Base-by-base conservation (phyloP, 1,140 invertebrate genomes). In the Drosophila gunungcola region DNA sequence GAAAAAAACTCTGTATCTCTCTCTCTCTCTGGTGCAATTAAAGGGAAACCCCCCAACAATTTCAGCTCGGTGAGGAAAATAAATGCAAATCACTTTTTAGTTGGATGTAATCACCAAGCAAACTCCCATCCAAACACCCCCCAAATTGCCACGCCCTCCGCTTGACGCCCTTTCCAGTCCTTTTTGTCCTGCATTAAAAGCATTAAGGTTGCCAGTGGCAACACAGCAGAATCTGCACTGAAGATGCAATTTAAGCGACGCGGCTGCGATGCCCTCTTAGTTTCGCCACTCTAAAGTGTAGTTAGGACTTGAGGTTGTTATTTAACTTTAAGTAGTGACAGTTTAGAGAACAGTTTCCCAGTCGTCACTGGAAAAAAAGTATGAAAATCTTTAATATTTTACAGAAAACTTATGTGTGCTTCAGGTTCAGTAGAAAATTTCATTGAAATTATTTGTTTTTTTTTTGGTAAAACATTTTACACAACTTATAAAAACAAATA, bases 221-320 rank as follows among this genome's bases (percentile, higher is more conserved):
- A 62, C 48, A 52, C 58, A 63, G 63, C 27, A 69, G 13, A 57
- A 49, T 42, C 21, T 29, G 51, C 46, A 76, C 68, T 82, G 79
- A 86, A 85, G 73, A 81, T 85, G 81, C 81, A 85, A 85, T 82
- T 82, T 81, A 86, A 78, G 58, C 73, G 41, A 55, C 29, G 60
- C 46, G 58, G 72, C 42, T 58, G 54, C 11, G 2, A 45, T 53
- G 34, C 29, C 70, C 69, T 39, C 43, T 38, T 48, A 62, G 42
- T 39, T 41, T 34, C 4, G 11, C 2, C 12, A 0, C 4, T 11
- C 11, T 2, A 2, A 69, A 3, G 38, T 25, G 62, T 38, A 10
- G 9, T 2, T 36, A 32, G 29, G 7, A 6, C 29, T 32, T 32
- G 29, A 7, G 29, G 1, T 6, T 6, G 7, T 32, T 32, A 32